A percentile compares a stretch with the other conserved stretches of the same genome.
Evolutionary conservation across 64 coral and sea anemone species (phyloP).

Genomic region (Orbicella faveolata): DNA sequence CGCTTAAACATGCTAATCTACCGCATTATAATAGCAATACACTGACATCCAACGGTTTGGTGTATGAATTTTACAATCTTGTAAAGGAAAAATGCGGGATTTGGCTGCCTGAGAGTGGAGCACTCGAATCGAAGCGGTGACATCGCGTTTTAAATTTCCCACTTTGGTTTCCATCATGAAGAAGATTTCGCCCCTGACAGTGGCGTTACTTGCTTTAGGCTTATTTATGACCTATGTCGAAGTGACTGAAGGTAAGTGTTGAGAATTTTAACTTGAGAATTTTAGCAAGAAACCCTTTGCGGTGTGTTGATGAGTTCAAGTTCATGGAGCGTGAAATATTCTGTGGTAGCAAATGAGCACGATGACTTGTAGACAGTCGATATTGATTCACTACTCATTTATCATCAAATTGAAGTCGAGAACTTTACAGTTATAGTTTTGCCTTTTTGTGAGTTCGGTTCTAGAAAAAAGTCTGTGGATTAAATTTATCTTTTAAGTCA

Average conservation of each 20-base stretch:
- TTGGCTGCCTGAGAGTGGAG: not conserved
- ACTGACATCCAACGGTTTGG: not conserved
- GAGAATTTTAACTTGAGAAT: not conserved
- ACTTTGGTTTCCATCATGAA: not conserved
- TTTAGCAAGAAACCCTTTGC: not conserved
- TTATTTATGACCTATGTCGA: not conserved
- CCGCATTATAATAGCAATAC: not conserved
- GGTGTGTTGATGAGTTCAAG: not conserved
- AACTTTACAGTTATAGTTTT: not conserved
- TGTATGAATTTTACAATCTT: not conserved
- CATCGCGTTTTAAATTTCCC: not conserved
- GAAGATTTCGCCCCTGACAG: not conserved
- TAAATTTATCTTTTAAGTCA: too few relatives aligned
- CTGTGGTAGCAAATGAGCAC: too few relatives aligned
- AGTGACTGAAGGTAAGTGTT: conserved; percentile 13
- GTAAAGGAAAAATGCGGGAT: not conserved
- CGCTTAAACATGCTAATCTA: not conserved
- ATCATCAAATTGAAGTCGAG: not conserved
- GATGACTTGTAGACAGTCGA: too few relatives aligned
- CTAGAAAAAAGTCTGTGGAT: too few relatives aligned
- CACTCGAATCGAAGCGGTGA: not conserved
- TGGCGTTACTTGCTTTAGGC: not conserved
- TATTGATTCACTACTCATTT: not conserved
- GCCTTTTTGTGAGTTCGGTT: too few relatives aligned
- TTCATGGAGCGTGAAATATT: too few relatives aligned